These are phyloP conservation scores for Meiosimyza decipiens DNA, from an alignment of 2,888 invertebrate species.

Conservation along the genomic window DNA sequence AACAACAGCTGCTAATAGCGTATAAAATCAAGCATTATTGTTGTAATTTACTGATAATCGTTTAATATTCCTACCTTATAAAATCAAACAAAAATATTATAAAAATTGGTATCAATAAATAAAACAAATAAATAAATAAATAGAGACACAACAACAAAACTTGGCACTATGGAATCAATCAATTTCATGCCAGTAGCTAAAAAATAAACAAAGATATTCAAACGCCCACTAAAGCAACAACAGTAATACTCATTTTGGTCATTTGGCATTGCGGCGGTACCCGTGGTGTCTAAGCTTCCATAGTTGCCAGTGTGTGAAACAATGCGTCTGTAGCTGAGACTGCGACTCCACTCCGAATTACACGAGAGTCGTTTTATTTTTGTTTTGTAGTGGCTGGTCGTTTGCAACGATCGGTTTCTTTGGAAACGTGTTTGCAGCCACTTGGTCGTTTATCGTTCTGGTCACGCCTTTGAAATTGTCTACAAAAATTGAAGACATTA, in stretches of 20 bases:
- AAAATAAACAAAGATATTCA: neutral
- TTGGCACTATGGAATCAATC: neutral
- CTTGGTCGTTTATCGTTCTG: constrained; percentile 31
- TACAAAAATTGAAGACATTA: constrained; percentile 33
- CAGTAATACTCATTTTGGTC: neutral
- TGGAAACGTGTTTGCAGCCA: constrained; percentile 31
- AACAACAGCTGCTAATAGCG: neutral
- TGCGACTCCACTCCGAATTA: no score
- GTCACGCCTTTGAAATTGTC: constrained; percentile 37
- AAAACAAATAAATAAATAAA: neutral
- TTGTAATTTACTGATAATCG: constrained; percentile 12
- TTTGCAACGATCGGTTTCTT: constrained; percentile 28
- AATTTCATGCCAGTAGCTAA: neutral
- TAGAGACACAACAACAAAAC: neutral
- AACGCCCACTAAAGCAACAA: constrained; percentile 10
- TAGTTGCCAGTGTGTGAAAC: no score
- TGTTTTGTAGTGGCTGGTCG: neutral
- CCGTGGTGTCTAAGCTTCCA: no score
- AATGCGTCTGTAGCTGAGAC: no score
- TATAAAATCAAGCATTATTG: neutral
- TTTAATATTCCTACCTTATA: neutral
- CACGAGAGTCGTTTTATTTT: neutral
- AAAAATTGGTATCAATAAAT: neutral
- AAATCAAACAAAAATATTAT: neutral
- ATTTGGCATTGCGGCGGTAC: no score